phyloP scores from a whole-genome alignment of 2,797 vertebrate species.

The Pelochelys cantorii region DNA sequence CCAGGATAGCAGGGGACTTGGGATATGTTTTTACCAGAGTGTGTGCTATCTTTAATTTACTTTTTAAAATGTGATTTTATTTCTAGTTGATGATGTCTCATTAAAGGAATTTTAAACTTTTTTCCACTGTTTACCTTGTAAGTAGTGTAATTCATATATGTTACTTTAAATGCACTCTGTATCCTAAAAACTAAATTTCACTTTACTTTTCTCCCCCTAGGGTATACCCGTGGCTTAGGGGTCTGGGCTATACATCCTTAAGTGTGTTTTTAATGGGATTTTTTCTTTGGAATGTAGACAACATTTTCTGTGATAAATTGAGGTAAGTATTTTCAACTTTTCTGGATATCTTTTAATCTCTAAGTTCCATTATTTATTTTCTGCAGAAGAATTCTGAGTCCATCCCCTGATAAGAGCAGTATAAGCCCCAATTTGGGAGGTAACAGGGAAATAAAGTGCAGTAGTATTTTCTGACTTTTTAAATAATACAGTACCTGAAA shows the following conservation, averaged over 20 bases:
- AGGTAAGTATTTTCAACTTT: conserved; percentile 83
- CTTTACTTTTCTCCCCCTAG: conserved; percentile 74
- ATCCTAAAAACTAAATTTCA: conserved; percentile 24
- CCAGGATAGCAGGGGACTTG: not conserved
- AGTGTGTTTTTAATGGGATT: conserved; percentile 94
- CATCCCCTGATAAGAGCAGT: not conserved
- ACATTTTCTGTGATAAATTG: conserved; percentile 92
- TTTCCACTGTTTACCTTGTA: not conserved
- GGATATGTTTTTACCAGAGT: not conserved
- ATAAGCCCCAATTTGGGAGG: not conserved
- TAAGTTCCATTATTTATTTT: not conserved
- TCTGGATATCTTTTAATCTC: not conserved
- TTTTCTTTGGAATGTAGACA: conserved; percentile 97
- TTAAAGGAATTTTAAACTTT: not conserved
- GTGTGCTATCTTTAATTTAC: not conserved
- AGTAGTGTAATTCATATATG: not conserved
- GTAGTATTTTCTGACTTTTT: not conserved
- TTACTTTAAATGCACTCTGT: not conserved
- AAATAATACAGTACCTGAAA: not conserved
- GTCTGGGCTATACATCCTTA: conserved; percentile 92
- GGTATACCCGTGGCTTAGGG: conserved; percentile 96
- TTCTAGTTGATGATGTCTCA: not conserved
- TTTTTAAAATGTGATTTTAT: not conserved
- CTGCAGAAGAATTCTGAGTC: not conserved
- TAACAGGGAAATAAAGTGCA: not conserved